A percentile compares a stretch with the other conserved stretches of the same genome.
Evolutionary conservation across 2,113 vertebrate genomes (phyloP).

Genomic region (Tachuris rubrigastra): DNA sequence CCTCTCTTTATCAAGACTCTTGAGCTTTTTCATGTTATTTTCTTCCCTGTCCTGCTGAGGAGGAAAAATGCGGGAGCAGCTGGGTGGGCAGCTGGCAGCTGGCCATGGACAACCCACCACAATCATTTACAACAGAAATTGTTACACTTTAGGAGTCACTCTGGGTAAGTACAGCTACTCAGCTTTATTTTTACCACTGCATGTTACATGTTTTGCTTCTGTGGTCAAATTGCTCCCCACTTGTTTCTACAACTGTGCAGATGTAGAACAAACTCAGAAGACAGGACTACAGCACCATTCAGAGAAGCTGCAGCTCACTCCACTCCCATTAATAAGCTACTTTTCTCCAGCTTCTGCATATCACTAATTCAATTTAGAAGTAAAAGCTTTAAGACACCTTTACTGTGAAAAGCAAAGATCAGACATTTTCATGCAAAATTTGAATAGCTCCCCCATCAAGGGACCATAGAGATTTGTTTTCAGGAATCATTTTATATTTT

Average conservation of each 20-base stretch:
- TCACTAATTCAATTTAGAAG: not conserved
- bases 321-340: not conserved
- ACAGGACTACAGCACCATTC: not conserved
- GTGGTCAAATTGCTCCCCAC: not conserved
- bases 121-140: not conserved
- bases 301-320: not conserved
- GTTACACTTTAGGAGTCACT: not conserved
- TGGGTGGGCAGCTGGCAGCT: not conserved
- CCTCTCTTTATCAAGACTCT: not conserved
- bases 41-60: not conserved
- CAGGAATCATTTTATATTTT: not conserved
- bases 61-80: not conserved
- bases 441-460: not conserved
- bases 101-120: rapidly evolving
- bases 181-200: not conserved
- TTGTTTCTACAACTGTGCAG: not conserved
- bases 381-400: not conserved
- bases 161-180: not conserved
- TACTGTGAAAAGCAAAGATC: not conserved
- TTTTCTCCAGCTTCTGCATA: not conserved
- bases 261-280: not conserved
- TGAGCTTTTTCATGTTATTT: not conserved
- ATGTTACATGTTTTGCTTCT: not conserved
- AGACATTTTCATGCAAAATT: not conserved
- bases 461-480: not conserved